Evolutionary conservation across 1,140 invertebrate genomes (phyloP).

Genomic region (Temnothorax curvispinosus): DNA sequence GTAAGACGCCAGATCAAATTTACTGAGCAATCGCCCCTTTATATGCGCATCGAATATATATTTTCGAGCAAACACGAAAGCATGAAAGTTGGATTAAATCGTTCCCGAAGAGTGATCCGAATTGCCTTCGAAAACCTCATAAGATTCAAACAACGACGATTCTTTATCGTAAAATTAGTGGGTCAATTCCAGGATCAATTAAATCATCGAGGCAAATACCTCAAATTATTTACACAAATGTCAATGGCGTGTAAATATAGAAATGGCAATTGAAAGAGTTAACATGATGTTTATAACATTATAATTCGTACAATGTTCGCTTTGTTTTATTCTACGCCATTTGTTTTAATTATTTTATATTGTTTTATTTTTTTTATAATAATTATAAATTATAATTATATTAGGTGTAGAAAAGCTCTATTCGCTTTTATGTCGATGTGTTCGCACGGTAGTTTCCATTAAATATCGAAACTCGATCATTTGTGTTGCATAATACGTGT

Average conservation of each 20-base stretch:
- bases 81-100: constrained; percentile 41
- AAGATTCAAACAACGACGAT: not conserved
- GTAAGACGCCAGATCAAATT: constrained; percentile 28
- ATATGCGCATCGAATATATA: constrained; percentile 46
- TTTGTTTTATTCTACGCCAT: not conserved
- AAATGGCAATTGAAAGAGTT: not conserved
- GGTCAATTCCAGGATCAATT: not conserved
- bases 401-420: not conserved
- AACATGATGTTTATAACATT: not conserved
- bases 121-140: not conserved
- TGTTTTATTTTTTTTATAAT: not conserved
- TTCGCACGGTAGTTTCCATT: not conserved
- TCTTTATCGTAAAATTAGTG: constrained; percentile 7
- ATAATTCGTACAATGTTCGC: not conserved
- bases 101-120: not conserved
- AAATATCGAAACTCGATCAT: not conserved
- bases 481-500: not conserved
- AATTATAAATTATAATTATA: constrained; percentile 13
- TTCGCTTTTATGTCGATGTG: not conserved
- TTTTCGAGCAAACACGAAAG: constrained; percentile 26
- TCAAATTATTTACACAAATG: not conserved
- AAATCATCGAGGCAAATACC: not conserved
- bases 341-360: not conserved
- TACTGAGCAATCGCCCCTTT: constrained; percentile 24
- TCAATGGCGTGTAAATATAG: not conserved